Evolutionary conservation across 1,140 invertebrate genomes (phyloP).

Genomic region (Drosophila serrata): DNA sequence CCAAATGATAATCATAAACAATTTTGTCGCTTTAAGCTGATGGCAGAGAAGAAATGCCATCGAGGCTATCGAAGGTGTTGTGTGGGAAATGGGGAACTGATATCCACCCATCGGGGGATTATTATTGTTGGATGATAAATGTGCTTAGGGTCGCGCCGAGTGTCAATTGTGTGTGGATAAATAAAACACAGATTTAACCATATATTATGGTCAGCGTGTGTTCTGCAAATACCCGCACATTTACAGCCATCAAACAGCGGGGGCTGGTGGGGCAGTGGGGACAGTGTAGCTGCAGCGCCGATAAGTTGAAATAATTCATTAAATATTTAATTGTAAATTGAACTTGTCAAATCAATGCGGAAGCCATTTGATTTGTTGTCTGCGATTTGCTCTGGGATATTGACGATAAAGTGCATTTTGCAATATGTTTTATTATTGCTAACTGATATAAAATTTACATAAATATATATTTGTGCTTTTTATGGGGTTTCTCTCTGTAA

Average conservation of each 20-base stretch:
- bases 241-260: constrained; percentile 10
- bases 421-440: constrained; percentile 2
- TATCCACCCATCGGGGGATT: constrained; percentile 43
- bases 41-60: constrained; percentile 32
- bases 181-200: constrained; percentile 72
- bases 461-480: neutral
- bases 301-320: constrained; percentile 40
- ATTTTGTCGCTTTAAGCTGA: constrained; percentile 58
- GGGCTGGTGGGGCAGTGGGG: neutral
- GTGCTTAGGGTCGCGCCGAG: constrained; percentile 67
- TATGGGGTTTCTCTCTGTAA: neutral
- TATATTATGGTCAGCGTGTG: constrained; percentile 63
- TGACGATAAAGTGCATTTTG: neutral
- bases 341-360: constrained; percentile 43
- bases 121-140: constrained; percentile 72
- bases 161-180: constrained; percentile 77
- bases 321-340: constrained; percentile 48
- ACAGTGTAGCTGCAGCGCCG: neutral
- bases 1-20: constrained; percentile 78
- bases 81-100: constrained; percentile 3
- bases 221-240: constrained; percentile 37
- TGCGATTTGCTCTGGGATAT: constrained; percentile 3
- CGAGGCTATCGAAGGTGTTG: constrained; percentile 4
- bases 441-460: neutral
- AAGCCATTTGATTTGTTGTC: constrained; percentile 29